Evolutionary conservation across 2,888 invertebrate species (phyloP), one percentile per base, ranked within the genome.

Genomic region (Leptodirus hochenwartii): DNA sequence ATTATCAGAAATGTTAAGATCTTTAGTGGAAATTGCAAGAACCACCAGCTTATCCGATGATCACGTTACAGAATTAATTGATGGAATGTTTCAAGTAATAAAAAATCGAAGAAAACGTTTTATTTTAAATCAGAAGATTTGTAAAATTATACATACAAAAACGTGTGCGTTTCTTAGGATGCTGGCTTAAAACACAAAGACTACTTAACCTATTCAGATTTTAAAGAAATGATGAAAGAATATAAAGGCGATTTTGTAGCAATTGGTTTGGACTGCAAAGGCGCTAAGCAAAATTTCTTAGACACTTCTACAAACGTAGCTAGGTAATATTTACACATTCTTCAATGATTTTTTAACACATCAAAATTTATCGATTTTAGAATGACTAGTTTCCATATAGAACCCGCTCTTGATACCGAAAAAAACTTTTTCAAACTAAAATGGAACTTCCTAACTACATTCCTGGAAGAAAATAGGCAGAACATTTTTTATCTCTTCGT

Each of bases 211-310:
- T 90, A 90, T 50, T 75, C 73, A 31, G 90, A 91, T 48, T 91
- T 91, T 45, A 90, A 90, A 49, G 57, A 84, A 8, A 87, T 91
- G 87, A 90, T 91, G 90, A 85, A 82, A 46, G 90, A 91, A 50
- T 90, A 90, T 54, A 88, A 88, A 51, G 88, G 88, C 1, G 90
- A 90, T 47, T 88, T 90, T 47, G 87, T 90, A 0, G 90, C 90
- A 1, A 90, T 91, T 32, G 90, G 90, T 2, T 58, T 91, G 36
- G 90, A 91, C 47, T 90, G 88, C 50, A 91, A 90, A 55, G 90
- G 90, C 3, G 90, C 88, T 1, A 90, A 90, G 45, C 90, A 90
- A 48, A 91, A 90, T 54, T 91, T 90, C 53, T 61, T 90, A 41
- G 90, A 90, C 46, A 90, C 87, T 0, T 88, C 90, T 0, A 90